Conservation (phyloP, 1,140 invertebrate genomes). For the Laupala kohalensis region DNA sequence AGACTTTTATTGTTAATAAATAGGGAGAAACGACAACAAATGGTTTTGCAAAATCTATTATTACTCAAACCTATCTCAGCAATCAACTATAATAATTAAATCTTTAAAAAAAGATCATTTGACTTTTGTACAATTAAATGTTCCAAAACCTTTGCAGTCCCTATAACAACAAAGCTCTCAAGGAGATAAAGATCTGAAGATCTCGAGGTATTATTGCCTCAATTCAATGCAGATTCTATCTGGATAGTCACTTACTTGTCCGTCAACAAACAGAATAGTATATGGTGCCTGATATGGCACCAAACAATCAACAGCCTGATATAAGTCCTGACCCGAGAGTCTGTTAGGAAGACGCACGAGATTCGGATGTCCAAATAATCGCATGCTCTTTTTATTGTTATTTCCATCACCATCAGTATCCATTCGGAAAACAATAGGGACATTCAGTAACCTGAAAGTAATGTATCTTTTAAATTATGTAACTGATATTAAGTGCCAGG, state of each 20-base stretch:
- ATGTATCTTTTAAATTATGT: not conserved
- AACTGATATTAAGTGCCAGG: not conserved
- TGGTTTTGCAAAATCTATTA: no score
- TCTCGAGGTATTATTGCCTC: no score
- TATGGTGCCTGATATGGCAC: slow-evolving; percentile 35
- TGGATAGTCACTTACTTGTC: slow-evolving; percentile 33
- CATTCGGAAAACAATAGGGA: slow-evolving; percentile 40
- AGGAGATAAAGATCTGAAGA: no score
- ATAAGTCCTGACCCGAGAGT: slow-evolving; percentile 36
- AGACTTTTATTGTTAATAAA: no score
- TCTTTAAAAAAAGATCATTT: no score
- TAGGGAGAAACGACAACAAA: no score
- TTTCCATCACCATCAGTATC: slow-evolving; percentile 36
- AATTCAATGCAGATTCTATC: no score
- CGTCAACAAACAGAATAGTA: slow-evolving; percentile 34
- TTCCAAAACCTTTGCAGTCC: no score
- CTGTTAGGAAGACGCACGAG: slow-evolving; percentile 42
- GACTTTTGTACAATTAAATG: no score
- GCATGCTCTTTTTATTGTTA: slow-evolving; percentile 34
- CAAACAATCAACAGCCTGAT: slow-evolving; percentile 33
- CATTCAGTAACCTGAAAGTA: slow-evolving; percentile 29
- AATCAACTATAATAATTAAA: no score
- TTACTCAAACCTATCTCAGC: no score
- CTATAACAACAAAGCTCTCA: no score
- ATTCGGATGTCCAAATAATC: slow-evolving; percentile 43